Base-by-base conservation (phyloP, 1,140 invertebrate genomes). In the Halyomorpha halys region DNA sequence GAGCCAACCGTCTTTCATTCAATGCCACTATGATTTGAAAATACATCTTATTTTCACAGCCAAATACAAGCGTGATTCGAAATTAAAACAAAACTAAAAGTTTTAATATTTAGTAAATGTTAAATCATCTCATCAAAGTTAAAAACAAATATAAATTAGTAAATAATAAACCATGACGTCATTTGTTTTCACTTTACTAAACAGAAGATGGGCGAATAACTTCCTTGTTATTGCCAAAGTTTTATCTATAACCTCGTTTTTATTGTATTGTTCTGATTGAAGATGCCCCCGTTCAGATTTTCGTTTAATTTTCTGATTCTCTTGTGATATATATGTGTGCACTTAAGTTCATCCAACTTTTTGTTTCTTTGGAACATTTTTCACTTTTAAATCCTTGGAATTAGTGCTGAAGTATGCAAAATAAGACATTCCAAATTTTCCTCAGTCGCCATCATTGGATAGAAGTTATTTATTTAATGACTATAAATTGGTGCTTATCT, bases 171-270 rank as follows among this genome's bases (percentile, higher is more conserved):
- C 30, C 2, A 60, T 65, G 64, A 65, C 64, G 64, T 65, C 64
- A 65, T 61, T 65, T 65, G 64, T 65, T 65, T 65, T 65, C 60
- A 34, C 49, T 34, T 51, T 65, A 15, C 25, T 62, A 60, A 60
- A 60, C 30, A 60, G 25, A 61, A 62, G 64, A 62, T 62, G 61
- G 64, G 59, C 59, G 60, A 65, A 65, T 65, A 65, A 65, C 64
- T 65, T 65, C 64, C 64, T 65, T 62, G 61, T 65, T 62, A 62
- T 65, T 65, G 39, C 23, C 59, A 30, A 59, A 47, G 60, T 65
- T 44, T 23, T 64, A 18, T 21, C 21, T 54, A 30, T 23, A 44
- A 59, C 27, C 23, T 30, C 51, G 21, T 63, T n/a, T 49, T 63
- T 53, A 45, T 62, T 62, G n/a, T 19, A n/a, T 4, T n/a, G 16